Percentiles rank a stretch among this genome's conserved stretches.
Evolutionary conservation across 2,113 vertebrate genomes (phyloP).

Genomic region (Thalassoma bifasciatum): DNA sequence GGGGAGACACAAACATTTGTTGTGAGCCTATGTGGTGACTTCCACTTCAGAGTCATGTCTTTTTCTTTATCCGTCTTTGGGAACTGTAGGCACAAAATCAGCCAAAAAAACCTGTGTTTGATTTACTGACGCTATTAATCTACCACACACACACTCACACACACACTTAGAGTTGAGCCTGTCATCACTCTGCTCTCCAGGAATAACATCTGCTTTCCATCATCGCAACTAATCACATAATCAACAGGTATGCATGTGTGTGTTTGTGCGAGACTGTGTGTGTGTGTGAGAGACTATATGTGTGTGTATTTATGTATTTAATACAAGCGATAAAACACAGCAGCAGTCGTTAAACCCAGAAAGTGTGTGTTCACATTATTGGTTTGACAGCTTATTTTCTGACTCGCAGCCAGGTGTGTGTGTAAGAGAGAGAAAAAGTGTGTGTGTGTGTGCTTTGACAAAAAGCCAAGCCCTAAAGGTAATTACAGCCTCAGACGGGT

Average conservation of each 20-base stretch:
- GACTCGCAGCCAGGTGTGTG: slow-evolving; percentile 20
- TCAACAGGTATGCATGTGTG: slow-evolving; percentile 26
- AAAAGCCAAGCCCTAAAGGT: slow-evolving; percentile 50
- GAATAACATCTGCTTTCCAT: slow-evolving; percentile 73
- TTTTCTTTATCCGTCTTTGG: slow-evolving; percentile 19
- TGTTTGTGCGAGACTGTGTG: slow-evolving; percentile 14
- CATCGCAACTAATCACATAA: slow-evolving; percentile 56
- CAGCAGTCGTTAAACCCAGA: slow-evolving; percentile 42
- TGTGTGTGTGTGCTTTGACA: slow-evolving; percentile 40
- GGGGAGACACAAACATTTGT: too few relatives aligned
- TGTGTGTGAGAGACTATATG: slow-evolving; percentile 7
- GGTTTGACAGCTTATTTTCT: slow-evolving; percentile 48
- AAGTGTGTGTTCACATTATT: slow-evolving; percentile 44
- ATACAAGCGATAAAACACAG: slow-evolving; percentile 51
- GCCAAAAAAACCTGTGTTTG: slow-evolving; percentile 34
- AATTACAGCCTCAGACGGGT: slow-evolving; percentile 54
- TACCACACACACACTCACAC: slow-evolving; percentile 16
- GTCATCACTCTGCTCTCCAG: slow-evolving; percentile 17
- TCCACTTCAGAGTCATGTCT: slow-evolving; percentile 6
- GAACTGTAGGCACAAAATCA: background rate
- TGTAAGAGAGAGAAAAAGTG: slow-evolving; percentile 9
- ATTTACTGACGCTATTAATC: slow-evolving; percentile 50
- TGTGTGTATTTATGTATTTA: slow-evolving; percentile 17
- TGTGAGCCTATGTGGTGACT: slow-evolving; percentile 1
- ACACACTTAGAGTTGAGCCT: slow-evolving; percentile 12